These are phyloP conservation scores for Idaea straminata DNA, from an alignment of 2,888 invertebrate genomes.

Conservation along the genomic window DNA sequence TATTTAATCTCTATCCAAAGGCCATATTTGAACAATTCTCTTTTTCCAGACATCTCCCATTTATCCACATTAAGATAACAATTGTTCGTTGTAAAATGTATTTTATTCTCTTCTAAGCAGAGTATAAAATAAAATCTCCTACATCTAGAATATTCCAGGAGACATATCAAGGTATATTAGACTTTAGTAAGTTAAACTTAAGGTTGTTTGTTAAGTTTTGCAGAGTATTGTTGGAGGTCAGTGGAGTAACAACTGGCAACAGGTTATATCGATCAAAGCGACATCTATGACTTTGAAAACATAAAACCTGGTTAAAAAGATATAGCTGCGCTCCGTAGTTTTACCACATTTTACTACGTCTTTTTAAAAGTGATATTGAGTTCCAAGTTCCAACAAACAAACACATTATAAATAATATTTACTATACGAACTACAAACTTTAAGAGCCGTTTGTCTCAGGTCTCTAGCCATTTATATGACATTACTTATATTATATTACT, in stretches of 20 bases:
- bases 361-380: too few species aligned
- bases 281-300: constrained; percentile 42
- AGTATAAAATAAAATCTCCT: constrained; percentile 39
- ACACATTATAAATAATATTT: too few species aligned
- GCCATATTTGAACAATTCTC: constrained; percentile 48
- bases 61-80: constrained; percentile 51
- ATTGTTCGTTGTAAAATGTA: constrained; percentile 30
- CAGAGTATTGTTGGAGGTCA: constrained; percentile 44
- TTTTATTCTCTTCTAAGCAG: constrained; percentile 35
- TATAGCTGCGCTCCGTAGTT: too few species aligned
- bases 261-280: constrained; percentile 58
- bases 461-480: too few species aligned
- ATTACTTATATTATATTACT: too few species aligned
- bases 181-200: constrained; percentile 22
- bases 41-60: constrained; percentile 45
- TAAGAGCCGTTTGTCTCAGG: too few species aligned
- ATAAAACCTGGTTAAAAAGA: not conserved
- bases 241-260: constrained; percentile 54
- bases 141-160: constrained; percentile 24
- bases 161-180: constrained; percentile 25
- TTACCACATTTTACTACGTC: too few species aligned
- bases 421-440: too few species aligned
- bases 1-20: constrained; percentile 10
- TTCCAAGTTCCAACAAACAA: too few species aligned
- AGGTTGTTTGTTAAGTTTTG: constrained; percentile 29